Percentiles rank a stretch among this genome's conserved stretches.
These are phyloP conservation scores for Notarius lentiginosus DNA, from an alignment of 2,113 vertebrate genomes.

Conservation along the genomic window DNA sequence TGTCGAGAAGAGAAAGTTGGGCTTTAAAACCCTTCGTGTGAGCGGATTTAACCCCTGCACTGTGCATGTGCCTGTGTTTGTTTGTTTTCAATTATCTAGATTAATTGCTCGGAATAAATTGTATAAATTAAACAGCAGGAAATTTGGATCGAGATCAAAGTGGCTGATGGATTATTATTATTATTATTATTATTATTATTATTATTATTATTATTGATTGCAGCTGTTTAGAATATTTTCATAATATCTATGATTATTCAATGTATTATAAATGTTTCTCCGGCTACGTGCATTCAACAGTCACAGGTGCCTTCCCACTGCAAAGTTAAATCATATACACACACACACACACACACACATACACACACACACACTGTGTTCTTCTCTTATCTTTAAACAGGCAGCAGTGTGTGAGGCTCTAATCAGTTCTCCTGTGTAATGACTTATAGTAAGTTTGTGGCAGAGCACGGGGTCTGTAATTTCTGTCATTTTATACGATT, in stretches of 20 bases:
- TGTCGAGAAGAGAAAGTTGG: conserved; percentile 50
- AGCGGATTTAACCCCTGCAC: conserved; percentile 62
- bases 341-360: too few species aligned
- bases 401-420: neutral
- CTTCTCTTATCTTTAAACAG: conserved; percentile 10
- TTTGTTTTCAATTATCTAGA: conserved; percentile 71
- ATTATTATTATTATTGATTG: conserved; percentile 10
- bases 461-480: conserved; percentile 20
- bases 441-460: conserved; percentile 11
- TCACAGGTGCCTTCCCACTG: neutral
- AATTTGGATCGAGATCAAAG: conserved; percentile 39
- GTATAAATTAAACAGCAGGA: conserved; percentile 44
- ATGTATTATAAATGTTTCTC: neutral
- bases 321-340: neutral
- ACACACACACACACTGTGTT: neutral
- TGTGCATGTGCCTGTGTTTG: conserved; percentile 45
- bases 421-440: conserved; percentile 22
- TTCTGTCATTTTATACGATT: conserved; percentile 49
- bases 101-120: conserved; percentile 66
- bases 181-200: conserved; percentile 11
- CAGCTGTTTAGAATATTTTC: neutral
- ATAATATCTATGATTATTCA: neutral
- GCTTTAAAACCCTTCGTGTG: conserved; percentile 58
- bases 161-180: conserved; percentile 14
- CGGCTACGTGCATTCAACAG: neutral